Conservation (phyloP, 2,113 vertebrate genomes). For the Mola mola region DNA sequence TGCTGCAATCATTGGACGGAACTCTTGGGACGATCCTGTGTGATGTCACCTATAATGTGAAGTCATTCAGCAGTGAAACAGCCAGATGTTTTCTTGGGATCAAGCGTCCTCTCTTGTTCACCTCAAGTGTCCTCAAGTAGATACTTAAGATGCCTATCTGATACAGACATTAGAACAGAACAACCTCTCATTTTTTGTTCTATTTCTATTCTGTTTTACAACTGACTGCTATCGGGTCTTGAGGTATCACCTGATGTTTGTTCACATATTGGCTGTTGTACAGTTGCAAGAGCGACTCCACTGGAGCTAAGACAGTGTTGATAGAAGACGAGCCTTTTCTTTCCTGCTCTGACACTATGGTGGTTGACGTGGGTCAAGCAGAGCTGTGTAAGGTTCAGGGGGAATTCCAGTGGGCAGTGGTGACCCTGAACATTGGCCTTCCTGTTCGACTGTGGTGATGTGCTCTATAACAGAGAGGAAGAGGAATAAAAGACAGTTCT, state of each 20-base stretch:
- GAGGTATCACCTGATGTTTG: too few species aligned
- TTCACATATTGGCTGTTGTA: too few species aligned
- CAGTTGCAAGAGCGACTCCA: too few species aligned
- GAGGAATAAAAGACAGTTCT: constrained; percentile 58
- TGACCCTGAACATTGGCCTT: constrained; percentile 67
- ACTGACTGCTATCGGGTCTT: too few species aligned
- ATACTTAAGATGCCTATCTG: not conserved
- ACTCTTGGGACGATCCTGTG: constrained; percentile 57
- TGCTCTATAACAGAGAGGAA: constrained; percentile 44
- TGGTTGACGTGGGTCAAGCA: constrained; percentile 42
- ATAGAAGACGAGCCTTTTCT: not conserved
- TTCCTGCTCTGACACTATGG: constrained; percentile 24
- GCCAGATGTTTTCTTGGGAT: constrained; percentile 51
- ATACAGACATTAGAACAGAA: too few species aligned
- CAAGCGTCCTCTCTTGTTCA: constrained; percentile 6
- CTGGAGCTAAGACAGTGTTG: not conserved
- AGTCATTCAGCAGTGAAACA: constrained; percentile 41
- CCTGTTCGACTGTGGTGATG: constrained; percentile 55
- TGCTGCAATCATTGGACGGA: constrained; percentile 45
- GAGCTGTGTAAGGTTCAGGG: constrained; percentile 47
- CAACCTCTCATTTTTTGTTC: too few species aligned
- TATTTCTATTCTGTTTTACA: too few species aligned
- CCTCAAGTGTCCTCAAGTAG: constrained; percentile 5
- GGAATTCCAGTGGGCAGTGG: constrained; percentile 66
- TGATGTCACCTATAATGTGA: constrained; percentile 63